Evolutionary conservation across 2,113 vertebrate species (phyloP), one percentile per base, ranked within the genome.

Genomic region (Hippocampus abdominalis): DNA sequence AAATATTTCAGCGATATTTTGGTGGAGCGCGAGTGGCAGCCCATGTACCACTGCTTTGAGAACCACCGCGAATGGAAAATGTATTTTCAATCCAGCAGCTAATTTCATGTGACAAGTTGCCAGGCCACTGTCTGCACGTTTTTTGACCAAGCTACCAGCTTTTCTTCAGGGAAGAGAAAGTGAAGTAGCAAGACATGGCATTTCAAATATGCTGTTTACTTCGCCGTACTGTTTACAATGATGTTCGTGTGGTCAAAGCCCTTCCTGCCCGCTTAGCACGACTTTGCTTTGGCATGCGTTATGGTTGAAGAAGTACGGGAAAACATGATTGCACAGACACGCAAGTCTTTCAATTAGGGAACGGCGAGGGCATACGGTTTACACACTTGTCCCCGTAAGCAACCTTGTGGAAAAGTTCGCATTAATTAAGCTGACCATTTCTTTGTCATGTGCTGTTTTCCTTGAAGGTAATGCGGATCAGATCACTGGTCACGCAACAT

Each of bases 391-490:
- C 54, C 13, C 40, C 53, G 46, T 18, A 42, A 29, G 27, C 21
- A 46, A 70, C 27, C 25, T 69, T n/a, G 42, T 44, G 15, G 20
- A 63, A 69, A 61, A 66, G 32, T 48, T 60, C 6, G n/a, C 27
- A 62, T 44, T 32, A 64, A 11, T 62, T 32, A 48, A 71, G 63
- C 8, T 70, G 27, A 78, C 46, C 27, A 5, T 67, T 32, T n/a
- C 39, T 29, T 18, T 74, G 68, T 64, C 75, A 8, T 77, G 62
- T 77, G 13, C 57, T 82, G 20, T 75, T 56, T 81, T 27, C 49
- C 60, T 42, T 72, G 12, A 76, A 92, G 91, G 83, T 92, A 62
- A 81, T 88, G 74, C 78, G 79, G 68, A 3, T 86, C 4, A 86
- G 72, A 73, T 82, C 69, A 5, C 68, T 46, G 62, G 74, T 87